A percentile compares a stretch with the other conserved stretches of the same genome.
Conservation (phyloP, 2,113 vertebrate genomes). For the Amphiprion ocellaris region DNA sequence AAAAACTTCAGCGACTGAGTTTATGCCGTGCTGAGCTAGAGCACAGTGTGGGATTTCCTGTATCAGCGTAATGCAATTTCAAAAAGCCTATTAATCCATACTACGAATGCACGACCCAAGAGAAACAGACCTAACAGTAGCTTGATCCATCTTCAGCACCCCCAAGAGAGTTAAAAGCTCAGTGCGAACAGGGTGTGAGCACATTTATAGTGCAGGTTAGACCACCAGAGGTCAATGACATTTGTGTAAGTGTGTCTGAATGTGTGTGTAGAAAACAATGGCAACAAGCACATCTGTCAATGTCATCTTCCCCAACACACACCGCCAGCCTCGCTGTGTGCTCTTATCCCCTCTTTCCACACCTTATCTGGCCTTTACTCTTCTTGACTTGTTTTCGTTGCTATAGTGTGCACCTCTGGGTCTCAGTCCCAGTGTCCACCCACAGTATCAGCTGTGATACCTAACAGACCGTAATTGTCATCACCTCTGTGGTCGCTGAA, state of each 20-base stretch:
- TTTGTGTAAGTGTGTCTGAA: conserved; percentile 34
- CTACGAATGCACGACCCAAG: conserved; percentile 44
- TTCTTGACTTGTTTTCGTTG: conserved; percentile 31
- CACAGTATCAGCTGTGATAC: conserved; percentile 37
- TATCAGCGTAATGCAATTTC: conserved; percentile 41
- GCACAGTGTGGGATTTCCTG: conserved; percentile 50
- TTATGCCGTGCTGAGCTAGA: conserved; percentile 39
- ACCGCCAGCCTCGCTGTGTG: background rate
- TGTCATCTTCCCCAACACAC: conserved; percentile 14
- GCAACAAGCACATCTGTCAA: conserved; percentile 49
- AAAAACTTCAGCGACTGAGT: conserved; percentile 55
- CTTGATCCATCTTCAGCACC: conserved; percentile 57
- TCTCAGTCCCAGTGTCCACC: conserved; percentile 28
- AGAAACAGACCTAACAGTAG: conserved; percentile 29
- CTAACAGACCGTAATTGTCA: conserved; percentile 54
- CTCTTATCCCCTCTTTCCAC: conserved; percentile 25
- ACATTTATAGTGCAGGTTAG: conserved; percentile 53
- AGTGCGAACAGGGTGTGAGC: conserved; percentile 35
- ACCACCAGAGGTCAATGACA: conserved; percentile 51
- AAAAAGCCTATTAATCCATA: conserved; percentile 56
- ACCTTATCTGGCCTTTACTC: conserved; percentile 22
- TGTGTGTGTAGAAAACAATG: conserved; percentile 33
- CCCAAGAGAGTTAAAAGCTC: conserved; percentile 48
- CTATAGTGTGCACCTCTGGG: conserved; percentile 2
- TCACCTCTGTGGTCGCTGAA: conserved; percentile 40